These are phyloP conservation scores for Microhierax caerulescens DNA, from an alignment of 2,797 vertebrate species.

Conservation along the genomic window DNA sequence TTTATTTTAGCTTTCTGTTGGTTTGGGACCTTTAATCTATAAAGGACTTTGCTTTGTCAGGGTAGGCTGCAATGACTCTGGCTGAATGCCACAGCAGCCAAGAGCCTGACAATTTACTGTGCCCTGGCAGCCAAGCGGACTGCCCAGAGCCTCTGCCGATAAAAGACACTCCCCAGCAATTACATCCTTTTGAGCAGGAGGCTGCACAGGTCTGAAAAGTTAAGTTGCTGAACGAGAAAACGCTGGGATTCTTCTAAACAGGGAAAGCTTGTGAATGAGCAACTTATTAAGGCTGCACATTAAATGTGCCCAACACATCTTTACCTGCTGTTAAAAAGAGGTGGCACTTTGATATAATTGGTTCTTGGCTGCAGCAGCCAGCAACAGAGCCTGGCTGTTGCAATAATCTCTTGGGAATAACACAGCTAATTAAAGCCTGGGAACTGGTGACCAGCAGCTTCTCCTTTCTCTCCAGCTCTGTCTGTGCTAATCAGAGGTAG, in stretches of 20 bases:
- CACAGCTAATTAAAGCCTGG: slow-evolving; percentile 45
- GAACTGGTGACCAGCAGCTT: background rate
- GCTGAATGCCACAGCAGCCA: background rate
- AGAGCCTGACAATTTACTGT: background rate
- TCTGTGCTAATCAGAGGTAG: background rate
- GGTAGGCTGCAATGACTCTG: background rate
- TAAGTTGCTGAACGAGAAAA: slow-evolving; percentile 20
- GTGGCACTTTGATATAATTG: slow-evolving; percentile 34
- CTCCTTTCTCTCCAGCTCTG: background rate
- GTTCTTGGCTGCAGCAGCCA: slow-evolving; percentile 21
- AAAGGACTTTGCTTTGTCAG: background rate
- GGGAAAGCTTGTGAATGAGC: slow-evolving; percentile 12
- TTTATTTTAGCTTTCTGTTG: slow-evolving; percentile 4
- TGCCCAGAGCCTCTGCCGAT: background rate
- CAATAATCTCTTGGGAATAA: slow-evolving; percentile 28
- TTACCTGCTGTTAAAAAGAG: background rate
- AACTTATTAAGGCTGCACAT: background rate
- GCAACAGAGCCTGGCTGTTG: background rate
- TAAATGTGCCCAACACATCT: background rate
- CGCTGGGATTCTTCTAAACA: slow-evolving; percentile 28
- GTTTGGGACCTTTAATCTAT: background rate
- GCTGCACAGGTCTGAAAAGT: background rate
- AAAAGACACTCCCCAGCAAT: background rate
- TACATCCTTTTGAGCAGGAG: background rate
- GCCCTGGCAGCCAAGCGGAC: background rate